Percentiles rank a stretch among this genome's conserved stretches.
Evolutionary conservation across 2,113 vertebrate species (phyloP).

Genomic region (Rhynchopsitta pachyrhyncha): DNA sequence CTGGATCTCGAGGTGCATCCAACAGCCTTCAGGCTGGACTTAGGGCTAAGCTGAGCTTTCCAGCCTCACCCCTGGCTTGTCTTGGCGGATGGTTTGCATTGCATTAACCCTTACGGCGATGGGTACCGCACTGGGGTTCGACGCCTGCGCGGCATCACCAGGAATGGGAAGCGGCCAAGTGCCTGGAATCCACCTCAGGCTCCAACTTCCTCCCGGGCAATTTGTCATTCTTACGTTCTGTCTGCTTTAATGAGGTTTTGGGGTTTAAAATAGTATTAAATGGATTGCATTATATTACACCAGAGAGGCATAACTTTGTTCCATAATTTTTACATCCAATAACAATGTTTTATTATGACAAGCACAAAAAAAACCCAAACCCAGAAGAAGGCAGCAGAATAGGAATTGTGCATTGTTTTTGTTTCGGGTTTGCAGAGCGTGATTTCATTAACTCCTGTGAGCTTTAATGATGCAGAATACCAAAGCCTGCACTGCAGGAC

Average conservation of each 20-base stretch:
- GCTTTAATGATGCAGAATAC: not conserved
- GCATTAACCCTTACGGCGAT: rapidly evolving
- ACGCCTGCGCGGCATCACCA: rapidly evolving
- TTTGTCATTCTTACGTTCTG: constrained; percentile 54
- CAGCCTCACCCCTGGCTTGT: not conserved
- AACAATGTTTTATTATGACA: constrained; percentile 68
- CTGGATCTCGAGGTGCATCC: rapidly evolving
- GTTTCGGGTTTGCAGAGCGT: not conserved
- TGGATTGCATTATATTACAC: constrained; percentile 67
- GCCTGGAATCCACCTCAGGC: not conserved
- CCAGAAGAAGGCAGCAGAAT: not conserved
- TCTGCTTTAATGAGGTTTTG: constrained; percentile 59
- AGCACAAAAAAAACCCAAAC: not conserved
- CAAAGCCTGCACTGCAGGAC: not conserved
- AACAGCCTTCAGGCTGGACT: not conserved
- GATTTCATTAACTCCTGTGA: constrained; percentile 17
- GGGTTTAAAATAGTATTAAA: constrained; percentile 70
- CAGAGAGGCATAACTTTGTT: constrained; percentile 58
- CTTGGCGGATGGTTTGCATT: not conserved
- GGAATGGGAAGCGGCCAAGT: not conserved
- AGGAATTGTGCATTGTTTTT: not conserved
- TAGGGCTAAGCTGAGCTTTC: not conserved
- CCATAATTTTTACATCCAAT: constrained; percentile 62
- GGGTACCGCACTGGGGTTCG: not conserved
- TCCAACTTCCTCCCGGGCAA: not conserved